Conservation (phyloP, 92 coral and sea anemone genomes). For the Galaxea fascicularis region DNA sequence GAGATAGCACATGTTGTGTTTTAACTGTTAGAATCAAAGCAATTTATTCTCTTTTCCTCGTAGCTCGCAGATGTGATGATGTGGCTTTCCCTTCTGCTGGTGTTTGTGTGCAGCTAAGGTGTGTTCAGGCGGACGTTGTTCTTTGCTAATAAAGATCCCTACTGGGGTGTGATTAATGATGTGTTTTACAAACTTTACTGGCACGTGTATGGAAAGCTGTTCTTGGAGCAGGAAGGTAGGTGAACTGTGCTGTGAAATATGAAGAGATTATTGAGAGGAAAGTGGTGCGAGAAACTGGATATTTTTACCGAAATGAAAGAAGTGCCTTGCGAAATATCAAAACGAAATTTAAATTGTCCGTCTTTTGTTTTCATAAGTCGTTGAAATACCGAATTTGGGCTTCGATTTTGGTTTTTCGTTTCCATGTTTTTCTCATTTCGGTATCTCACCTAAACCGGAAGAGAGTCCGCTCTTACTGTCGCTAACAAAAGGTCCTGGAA, state of each 20-base stretch:
- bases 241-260: not conserved
- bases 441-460: no score
- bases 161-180: constrained; percentile 70
- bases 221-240: constrained; percentile 58
- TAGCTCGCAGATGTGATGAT: constrained; percentile 63
- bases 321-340: no score
- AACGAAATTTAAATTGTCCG: no score
- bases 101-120: constrained; percentile 67
- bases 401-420: no score
- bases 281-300: no score
- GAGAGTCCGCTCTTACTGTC: no score
- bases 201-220: constrained; percentile 69
- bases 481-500: no score
- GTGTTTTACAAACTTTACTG: constrained; percentile 68
- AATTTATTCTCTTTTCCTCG: not conserved
- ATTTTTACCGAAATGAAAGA: no score
- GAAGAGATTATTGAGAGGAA: not conserved
- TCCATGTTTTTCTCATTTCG: no score
- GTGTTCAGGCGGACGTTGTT: constrained; percentile 70
- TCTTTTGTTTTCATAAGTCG: no score
- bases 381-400: no score
- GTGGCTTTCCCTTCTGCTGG: constrained; percentile 66
- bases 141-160: constrained; percentile 61
- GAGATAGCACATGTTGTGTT: not conserved
- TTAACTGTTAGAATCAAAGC: not conserved